phyloP scores from a whole-genome alignment of 2,113 vertebrate genomes.

The Engystomops pustulosus region DNA sequence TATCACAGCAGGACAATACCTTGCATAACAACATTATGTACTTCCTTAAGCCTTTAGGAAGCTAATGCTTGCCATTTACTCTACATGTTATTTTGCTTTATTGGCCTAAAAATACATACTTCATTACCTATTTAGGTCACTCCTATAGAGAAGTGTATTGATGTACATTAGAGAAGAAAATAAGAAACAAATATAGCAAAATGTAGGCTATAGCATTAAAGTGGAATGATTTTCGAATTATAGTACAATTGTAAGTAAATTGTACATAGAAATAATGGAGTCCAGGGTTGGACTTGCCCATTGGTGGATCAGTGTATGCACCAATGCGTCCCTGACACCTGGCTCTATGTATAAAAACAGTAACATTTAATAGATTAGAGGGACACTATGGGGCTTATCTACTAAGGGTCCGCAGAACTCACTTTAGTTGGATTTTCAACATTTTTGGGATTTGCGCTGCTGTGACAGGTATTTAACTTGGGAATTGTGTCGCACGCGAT shows the following conservation, averaged over 20 bases:
- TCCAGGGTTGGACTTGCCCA: too few relatives aligned
- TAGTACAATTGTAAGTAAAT: background rate
- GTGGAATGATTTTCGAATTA: background rate
- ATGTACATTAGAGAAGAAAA: background rate
- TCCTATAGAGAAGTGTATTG: constrained; percentile 6
- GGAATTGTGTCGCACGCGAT: too few relatives aligned
- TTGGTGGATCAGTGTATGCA: too few relatives aligned
- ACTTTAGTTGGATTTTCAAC: too few relatives aligned
- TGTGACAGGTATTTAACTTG: too few relatives aligned
- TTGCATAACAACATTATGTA: constrained; percentile 10
- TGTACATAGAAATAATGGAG: too few relatives aligned
- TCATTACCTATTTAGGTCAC: constrained; percentile 30
- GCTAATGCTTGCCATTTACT: background rate
- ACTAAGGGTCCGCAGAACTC: too few relatives aligned
- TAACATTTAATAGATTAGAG: too few relatives aligned
- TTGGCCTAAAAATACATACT: background rate
- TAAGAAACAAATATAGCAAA: background rate
- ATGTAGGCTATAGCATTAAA: background rate
- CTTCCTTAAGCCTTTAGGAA: constrained; percentile 27
- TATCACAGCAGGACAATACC: constrained; percentile 8
- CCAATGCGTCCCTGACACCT: too few relatives aligned
- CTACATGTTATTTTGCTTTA: background rate
- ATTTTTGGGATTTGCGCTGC: too few relatives aligned
- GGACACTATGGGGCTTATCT: too few relatives aligned
- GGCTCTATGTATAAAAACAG: too few relatives aligned